Evolutionary conservation across 64 coral and sea anemone genomes (phyloP).

Genomic region (Dendrophyllia cribrosa): DNA sequence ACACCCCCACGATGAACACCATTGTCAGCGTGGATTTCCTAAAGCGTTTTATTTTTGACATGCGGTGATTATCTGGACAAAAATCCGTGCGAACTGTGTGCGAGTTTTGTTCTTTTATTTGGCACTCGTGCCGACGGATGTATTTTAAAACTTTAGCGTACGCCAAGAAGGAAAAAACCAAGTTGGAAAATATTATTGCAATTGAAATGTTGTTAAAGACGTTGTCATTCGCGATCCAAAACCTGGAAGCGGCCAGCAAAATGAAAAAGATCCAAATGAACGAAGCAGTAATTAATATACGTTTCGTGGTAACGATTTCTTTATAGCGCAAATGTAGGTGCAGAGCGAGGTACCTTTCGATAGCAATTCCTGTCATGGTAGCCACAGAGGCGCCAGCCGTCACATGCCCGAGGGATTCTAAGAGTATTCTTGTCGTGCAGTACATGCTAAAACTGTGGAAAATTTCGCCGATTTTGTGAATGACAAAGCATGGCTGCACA

Average conservation of each 20-base stretch:
- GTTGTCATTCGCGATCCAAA: conserved; percentile 18
- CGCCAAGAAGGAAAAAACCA: conserved; percentile 21
- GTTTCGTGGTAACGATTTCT: conserved; percentile 35
- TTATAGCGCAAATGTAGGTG: conserved; percentile 49
- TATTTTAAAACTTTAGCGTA: conserved; percentile 45
- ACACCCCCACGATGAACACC: conserved; percentile 56
- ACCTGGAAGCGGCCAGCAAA: conserved; percentile 1
- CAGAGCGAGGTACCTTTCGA: conserved; percentile 54
- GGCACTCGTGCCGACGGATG: conserved; percentile 36
- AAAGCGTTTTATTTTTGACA: conserved; percentile 17
- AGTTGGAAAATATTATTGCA: conserved; percentile 13
- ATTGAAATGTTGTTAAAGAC: conserved; percentile 21
- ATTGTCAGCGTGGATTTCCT: conserved; percentile 75
- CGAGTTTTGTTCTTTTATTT: conserved; percentile 11
- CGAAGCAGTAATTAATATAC: conserved; percentile 4
- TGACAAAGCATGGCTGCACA: conserved; percentile 64
- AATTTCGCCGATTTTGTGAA: conserved; percentile 61
- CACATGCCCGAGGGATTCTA: conserved; percentile 26
- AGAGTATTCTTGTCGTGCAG: conserved; percentile 29
- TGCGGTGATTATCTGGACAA: not conserved
- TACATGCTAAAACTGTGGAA: conserved; percentile 28
- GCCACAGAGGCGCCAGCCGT: conserved; percentile 23
- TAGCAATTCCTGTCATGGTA: conserved; percentile 33
- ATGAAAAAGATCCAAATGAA: conserved; percentile 10
- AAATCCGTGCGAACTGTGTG: not conserved